Evolutionary conservation across 64 coral and sea anemone species (phyloP), one percentile per base, ranked within the genome.

Genomic region (Montipora sp.): DNA sequence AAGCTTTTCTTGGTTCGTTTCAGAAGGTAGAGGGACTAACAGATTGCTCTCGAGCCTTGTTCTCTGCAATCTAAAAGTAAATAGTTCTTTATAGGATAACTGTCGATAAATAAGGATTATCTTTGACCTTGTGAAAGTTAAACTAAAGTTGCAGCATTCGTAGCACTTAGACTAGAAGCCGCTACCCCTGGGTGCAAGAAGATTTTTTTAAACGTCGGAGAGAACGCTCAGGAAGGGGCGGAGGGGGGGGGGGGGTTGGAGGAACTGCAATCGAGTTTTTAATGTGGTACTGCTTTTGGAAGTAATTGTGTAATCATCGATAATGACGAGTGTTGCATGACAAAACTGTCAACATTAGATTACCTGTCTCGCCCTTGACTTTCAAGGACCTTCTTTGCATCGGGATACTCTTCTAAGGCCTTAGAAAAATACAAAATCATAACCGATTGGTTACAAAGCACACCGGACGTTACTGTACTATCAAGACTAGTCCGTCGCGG

Each of bases 341-440:
- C 36, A n/a, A 16, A 18, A 77, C 9, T 43, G 65, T 22, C 16
- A 8, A 65, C 18, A 21, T 59, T 13, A 36, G 20, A 58, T 66
- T 84, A 95, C 93, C 93, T 90, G 65, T 95, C 93, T 44, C 93
- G 77, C 44, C 93, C 93, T 81, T 95, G 93, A 74, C 75, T 66
- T 80, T 95, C 93, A 12, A 95, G 89, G 2, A 95, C 88, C 53
- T 90, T 76, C 60, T 95, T 84, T 24, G 93, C 93, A 8, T 95
- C 93, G 63, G 93, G 93, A 87, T 95, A 95, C 48, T 95, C 93
- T 20, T 95, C 88, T 51, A 95, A 72, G 16, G 93, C 93, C 93
- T 95, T 80, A 63, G 58, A 89, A 22, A 23, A 71, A 7, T 3
- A 47, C 65, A 87, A 36, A 21, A 11, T 5, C 53, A 57, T 57